Evolutionary conservation across 2,888 invertebrate genomes (phyloP).

Genomic region (Agrochola lota): DNA sequence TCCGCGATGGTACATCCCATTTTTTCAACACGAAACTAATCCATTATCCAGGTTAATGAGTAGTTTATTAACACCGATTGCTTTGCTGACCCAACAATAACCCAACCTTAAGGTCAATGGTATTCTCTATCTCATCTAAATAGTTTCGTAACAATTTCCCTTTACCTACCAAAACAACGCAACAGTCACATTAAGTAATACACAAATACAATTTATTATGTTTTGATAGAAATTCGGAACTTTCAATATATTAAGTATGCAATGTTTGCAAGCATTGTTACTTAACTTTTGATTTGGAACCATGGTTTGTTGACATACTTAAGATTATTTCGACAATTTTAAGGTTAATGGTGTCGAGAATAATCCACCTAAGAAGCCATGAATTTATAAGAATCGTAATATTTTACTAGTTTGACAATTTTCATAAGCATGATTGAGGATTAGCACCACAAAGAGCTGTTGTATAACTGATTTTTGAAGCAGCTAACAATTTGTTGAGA

Average conservation of each 20-base stretch:
- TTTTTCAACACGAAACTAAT: not conserved
- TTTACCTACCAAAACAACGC: slow-evolving; percentile 32
- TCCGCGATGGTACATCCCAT: no score
- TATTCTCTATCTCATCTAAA: slow-evolving; percentile 49
- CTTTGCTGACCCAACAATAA: slow-evolving; percentile 38
- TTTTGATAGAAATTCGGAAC: slow-evolving; percentile 3
- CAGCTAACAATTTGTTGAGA: not conserved
- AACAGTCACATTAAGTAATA: slow-evolving; percentile 33
- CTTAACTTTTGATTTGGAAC: slow-evolving; percentile 31
- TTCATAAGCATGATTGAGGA: not conserved
- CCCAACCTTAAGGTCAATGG: slow-evolving; percentile 52
- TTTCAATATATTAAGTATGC: slow-evolving; percentile 20
- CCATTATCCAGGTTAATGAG: slow-evolving; percentile 32
- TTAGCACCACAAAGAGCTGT: not conserved
- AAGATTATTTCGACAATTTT: slow-evolving; percentile 32
- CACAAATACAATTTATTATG: slow-evolving; percentile 42
- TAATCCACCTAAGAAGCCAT: not conserved
- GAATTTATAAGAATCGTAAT: slow-evolving; percentile 3
- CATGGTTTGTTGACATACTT: slow-evolving; percentile 16
- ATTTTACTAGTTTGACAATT: not conserved
- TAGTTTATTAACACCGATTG: slow-evolving; percentile 15
- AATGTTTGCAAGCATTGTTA: slow-evolving; percentile 36
- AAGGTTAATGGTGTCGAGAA: not conserved
- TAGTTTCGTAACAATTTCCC: slow-evolving; percentile 59
- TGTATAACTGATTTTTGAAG: no score